A percentile compares a stretch with the other conserved stretches of the same genome.
Evolutionary conservation across 1,140 invertebrate genomes (phyloP).

Genomic region (Pseudomyrmex pallidus): DNA sequence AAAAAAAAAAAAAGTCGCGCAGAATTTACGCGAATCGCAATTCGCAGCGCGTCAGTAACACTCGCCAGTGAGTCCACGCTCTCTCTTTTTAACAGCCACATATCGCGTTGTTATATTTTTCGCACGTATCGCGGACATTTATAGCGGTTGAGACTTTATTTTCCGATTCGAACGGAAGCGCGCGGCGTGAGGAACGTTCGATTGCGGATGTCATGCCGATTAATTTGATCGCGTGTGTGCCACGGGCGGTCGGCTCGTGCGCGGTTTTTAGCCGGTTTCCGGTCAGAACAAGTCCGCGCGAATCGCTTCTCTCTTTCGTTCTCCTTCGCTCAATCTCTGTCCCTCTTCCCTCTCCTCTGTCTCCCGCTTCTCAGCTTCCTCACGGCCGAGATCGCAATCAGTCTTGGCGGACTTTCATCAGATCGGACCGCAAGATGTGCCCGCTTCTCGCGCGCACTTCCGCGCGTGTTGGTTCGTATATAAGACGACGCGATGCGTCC

Average conservation of each 20-base stretch:
- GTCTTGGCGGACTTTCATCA: conserved; percentile 72
- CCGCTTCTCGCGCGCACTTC: conserved; percentile 12
- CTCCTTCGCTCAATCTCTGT: not conserved
- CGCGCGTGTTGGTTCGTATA: conserved; percentile 39
- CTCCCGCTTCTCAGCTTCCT: conserved; percentile 39
- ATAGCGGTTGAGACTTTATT: conserved; percentile 21
- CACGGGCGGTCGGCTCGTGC: conserved; percentile 56
- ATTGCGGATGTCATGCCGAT: conserved; percentile 75
- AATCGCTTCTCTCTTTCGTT: conserved; percentile 38
- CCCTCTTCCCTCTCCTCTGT: not conserved
- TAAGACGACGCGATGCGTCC: conserved; percentile 23
- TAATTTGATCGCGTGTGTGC: conserved; percentile 74
- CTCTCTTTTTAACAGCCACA: conserved; percentile 31
- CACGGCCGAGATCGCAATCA: conserved; percentile 66
- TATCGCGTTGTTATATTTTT: conserved; percentile 49
- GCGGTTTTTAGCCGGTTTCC: conserved; percentile 42
- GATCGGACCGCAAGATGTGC: conserved; percentile 55
- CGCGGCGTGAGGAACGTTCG: conserved; percentile 51
- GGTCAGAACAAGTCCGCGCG: conserved; percentile 34
- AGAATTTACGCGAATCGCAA: conserved; percentile 38
- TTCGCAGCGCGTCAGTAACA: conserved; percentile 25
- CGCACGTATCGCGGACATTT: conserved; percentile 19
- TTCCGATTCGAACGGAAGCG: conserved; percentile 33
- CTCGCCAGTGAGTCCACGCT: conserved; percentile 10
- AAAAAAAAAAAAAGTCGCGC: conserved; percentile 18